Conservation (phyloP, 2,888 invertebrate genomes). For the Phaonia tiefii region DNA sequence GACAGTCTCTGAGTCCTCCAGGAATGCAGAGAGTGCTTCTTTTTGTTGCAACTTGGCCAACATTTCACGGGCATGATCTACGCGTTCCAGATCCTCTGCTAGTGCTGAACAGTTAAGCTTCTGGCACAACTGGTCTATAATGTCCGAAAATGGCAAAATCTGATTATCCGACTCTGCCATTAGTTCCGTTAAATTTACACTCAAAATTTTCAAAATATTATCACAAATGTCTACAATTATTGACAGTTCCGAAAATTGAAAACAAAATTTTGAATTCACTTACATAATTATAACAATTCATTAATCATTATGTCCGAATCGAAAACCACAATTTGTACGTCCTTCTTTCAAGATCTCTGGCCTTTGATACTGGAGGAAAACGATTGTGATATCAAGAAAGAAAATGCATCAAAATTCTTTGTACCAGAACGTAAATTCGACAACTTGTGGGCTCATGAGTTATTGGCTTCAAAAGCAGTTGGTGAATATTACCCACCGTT, state of each 20-base stretch:
- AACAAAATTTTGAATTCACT: not conserved
- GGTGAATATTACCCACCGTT: conserved; percentile 68
- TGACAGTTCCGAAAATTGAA: not conserved
- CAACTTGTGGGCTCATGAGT: conserved; percentile 70
- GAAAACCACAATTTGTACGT: conserved; percentile 22
- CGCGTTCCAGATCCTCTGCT: conserved; percentile 70
- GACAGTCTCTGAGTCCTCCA: not conserved
- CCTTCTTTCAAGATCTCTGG: conserved; percentile 74
- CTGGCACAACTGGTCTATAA: conserved; percentile 68
- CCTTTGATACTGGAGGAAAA: conserved; percentile 74
- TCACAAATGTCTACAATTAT: too few species aligned
- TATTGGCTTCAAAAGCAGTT: conserved; percentile 70
- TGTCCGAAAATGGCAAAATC: conserved; percentile 42
- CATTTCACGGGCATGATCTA: conserved; percentile 72
- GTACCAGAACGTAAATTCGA: conserved; percentile 70
- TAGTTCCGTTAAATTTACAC: not conserved
- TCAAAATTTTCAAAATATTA: conserved; percentile 9
- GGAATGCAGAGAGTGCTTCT: conserved; percentile 62
- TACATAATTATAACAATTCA: not conserved
- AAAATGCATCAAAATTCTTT: conserved; percentile 65
- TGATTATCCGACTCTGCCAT: conserved; percentile 27
- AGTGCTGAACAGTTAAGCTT: conserved; percentile 69
- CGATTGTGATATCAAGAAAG: conserved; percentile 69
- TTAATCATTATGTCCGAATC: conserved; percentile 32
- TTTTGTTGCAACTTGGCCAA: conserved; percentile 70